Evolutionary conservation across 2,113 vertebrate species (phyloP).

Genomic region (Tupaia chinensis): DNA sequence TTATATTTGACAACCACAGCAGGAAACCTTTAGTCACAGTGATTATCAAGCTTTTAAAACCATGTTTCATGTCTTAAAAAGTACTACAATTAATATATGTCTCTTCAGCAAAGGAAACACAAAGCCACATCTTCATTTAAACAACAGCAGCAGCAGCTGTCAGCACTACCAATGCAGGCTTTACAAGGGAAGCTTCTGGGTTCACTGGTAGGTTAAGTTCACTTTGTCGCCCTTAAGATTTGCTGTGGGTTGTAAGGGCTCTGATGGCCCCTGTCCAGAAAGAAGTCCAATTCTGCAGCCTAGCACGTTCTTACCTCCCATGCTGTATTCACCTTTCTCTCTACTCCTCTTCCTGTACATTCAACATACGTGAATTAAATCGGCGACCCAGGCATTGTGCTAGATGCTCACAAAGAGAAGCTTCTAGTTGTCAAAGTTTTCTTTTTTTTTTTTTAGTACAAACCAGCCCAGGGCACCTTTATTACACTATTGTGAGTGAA

Average conservation of each 20-base stretch:
- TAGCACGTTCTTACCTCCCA: neutral
- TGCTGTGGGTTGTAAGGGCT: neutral
- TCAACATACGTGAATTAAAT: neutral
- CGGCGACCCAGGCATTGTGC: neutral
- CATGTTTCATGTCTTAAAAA: slow-evolving; percentile 55
- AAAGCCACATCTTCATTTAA: slow-evolving; percentile 65
- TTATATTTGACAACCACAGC: slow-evolving; percentile 60
- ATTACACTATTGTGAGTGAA: slow-evolving; percentile 91
- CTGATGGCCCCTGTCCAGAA: neutral
- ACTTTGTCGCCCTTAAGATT: neutral
- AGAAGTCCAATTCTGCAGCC: neutral
- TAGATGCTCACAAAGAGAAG: neutral
- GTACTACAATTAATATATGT: slow-evolving; percentile 68
- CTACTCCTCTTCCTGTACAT: neutral
- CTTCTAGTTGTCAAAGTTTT: neutral
- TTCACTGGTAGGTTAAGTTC: slow-evolving; percentile 42
- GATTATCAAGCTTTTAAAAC: slow-evolving; percentile 77
- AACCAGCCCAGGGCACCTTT: slow-evolving; percentile 95
- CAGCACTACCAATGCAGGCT: neutral
- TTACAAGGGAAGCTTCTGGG: neutral
- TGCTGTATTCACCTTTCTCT: neutral
- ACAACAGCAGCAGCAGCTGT: slow-evolving; percentile 51
- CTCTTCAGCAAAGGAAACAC: slow-evolving; percentile 67
- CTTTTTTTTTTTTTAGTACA: slow-evolving; percentile 84
- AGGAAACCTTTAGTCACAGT: slow-evolving; percentile 62